These are phyloP conservation scores for Tenthredo livida DNA, from an alignment of 2,888 invertebrate genomes.

Conservation along the genomic window DNA sequence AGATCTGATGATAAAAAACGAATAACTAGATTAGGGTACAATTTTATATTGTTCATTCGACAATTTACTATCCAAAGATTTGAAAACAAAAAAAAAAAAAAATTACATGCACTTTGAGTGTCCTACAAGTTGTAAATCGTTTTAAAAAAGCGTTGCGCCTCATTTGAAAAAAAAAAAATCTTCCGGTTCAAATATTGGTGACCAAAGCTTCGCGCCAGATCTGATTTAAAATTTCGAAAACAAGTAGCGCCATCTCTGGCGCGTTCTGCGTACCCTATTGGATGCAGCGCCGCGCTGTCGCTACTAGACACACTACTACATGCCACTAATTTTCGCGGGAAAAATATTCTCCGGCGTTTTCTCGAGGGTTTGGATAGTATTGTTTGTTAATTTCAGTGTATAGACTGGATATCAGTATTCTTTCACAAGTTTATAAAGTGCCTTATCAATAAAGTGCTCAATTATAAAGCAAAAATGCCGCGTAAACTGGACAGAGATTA, in stretches of 20 bases:
- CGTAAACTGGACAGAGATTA: conserved; percentile 70
- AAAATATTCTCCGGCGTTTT: not conserved
- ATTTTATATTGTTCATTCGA: too few relatives aligned
- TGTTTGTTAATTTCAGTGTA: not conserved
- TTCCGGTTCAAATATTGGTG: too few relatives aligned
- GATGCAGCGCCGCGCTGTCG: not conserved
- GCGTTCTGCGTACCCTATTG: not conserved
- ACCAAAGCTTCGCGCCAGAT: too few relatives aligned
- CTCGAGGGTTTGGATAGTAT: not conserved
- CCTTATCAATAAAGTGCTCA: too few relatives aligned
- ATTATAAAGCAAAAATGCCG: conserved; percentile 64
- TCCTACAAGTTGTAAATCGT: too few relatives aligned
- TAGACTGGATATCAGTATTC: not conserved
- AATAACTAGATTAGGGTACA: too few relatives aligned
- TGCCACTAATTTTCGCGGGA: conserved; percentile 26
- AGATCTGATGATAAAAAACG: too few relatives aligned
- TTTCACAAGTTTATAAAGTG: conserved; percentile 27
- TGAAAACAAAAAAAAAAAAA: too few relatives aligned
- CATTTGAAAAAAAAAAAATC: too few relatives aligned
- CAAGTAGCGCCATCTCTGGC: not conserved
- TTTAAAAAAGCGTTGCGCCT: too few relatives aligned
- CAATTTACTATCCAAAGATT: too few relatives aligned
- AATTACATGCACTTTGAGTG: too few relatives aligned
- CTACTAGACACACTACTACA: not conserved
- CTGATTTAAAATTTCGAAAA: not conserved